A percentile compares a stretch with the other conserved stretches of the same genome.
Conservation (phyloP, 2,888 invertebrate genomes). For the Sphaeridia pumilis region DNA sequence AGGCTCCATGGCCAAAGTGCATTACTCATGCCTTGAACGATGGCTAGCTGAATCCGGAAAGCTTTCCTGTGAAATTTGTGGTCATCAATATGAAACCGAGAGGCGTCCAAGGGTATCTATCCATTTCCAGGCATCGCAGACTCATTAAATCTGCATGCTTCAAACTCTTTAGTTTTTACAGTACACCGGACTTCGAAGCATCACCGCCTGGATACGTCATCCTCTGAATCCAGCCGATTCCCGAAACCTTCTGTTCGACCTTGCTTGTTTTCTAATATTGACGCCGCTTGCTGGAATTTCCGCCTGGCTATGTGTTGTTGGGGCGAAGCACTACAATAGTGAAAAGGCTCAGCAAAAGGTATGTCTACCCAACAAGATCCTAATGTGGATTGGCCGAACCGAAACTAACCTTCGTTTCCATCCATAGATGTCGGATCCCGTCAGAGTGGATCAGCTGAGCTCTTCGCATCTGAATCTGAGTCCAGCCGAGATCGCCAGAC, state of each 20-base stretch:
- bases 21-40: constrained; percentile 30
- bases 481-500: neutral
- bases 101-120: constrained; percentile 29
- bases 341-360: neutral
- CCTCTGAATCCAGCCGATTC: constrained; percentile 28
- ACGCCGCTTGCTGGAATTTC: constrained; percentile 41
- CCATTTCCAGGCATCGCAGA: too few species aligned
- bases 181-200: constrained; percentile 27
- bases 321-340: constrained; percentile 36
- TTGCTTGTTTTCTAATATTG: constrained; percentile 40
- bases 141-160: neutral
- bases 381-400: too few species aligned
- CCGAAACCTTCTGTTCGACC: constrained; percentile 40
- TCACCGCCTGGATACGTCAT: constrained; percentile 28
- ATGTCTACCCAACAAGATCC: neutral
- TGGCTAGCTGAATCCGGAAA: constrained; percentile 35
- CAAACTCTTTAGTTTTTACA: constrained; percentile 7
- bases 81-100: constrained; percentile 22
- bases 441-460: too few species aligned
- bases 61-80: constrained; percentile 28
- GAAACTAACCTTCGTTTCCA: too few species aligned
- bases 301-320: constrained; percentile 40
- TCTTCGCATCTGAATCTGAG: too few species aligned
- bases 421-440: too few species aligned
- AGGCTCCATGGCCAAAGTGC: constrained; percentile 36